Conservation (phyloP, 2,113 vertebrate species). For the Tychaedon coryphoeus region DNA sequence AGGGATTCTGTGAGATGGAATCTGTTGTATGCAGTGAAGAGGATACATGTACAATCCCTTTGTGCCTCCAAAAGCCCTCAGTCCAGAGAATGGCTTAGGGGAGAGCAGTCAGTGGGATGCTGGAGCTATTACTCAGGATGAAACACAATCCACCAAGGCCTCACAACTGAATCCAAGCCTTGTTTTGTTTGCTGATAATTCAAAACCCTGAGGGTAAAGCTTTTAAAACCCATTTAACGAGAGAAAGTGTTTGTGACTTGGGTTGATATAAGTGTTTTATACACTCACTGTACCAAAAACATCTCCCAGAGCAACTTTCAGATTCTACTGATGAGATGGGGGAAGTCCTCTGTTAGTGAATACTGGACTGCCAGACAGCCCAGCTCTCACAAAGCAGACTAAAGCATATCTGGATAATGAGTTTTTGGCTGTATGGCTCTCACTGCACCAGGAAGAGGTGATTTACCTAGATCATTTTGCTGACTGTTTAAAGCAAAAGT, state of each 20-base stretch:
- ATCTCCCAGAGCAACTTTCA: not conserved
- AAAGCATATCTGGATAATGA: not conserved
- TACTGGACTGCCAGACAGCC: not conserved
- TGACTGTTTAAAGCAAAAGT: not conserved
- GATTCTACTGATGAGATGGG: not conserved
- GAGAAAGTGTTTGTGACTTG: not conserved
- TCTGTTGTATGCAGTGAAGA: not conserved
- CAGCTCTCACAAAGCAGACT: not conserved
- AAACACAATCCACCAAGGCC: not conserved
- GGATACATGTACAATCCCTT: fast-evolving
- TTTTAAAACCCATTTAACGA: not conserved
- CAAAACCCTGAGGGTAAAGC: not conserved
- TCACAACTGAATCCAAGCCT: not conserved
- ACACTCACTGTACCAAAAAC: not conserved
- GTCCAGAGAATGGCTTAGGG: not conserved
- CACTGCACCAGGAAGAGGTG: not conserved
- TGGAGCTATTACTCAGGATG: not conserved
- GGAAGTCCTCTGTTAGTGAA: not conserved
- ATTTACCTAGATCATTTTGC: not conserved
- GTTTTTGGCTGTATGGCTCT: not conserved
- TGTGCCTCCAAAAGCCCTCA: not conserved
- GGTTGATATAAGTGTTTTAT: not conserved
- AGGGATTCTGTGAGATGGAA: not conserved
- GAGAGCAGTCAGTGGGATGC: not conserved
- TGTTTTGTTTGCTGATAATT: not conserved